Evolutionary conservation across 2,797 vertebrate genomes (phyloP), one percentile per base, ranked within the genome.

Genomic region (Varecia variegata): DNA sequence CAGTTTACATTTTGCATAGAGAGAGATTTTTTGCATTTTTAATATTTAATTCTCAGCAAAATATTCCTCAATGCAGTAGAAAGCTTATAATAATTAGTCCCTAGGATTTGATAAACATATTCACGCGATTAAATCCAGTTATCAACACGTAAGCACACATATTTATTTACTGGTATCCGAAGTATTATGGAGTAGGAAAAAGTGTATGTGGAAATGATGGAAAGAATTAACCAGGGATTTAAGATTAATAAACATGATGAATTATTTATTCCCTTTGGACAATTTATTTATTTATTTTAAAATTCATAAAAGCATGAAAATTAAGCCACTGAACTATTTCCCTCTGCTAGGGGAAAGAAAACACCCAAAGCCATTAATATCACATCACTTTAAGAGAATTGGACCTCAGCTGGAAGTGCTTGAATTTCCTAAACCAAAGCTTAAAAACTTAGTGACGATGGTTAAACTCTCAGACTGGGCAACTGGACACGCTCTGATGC

Each of bases 51-150:
- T 70, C 30, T 1, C 10, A 67, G 93, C 0, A 38, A 98, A 97
- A 92, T 45, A 38, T 0, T 58, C 80, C 83, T 90, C 84, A n/a
- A 60, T 96, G 95, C 76, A 96, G 88, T 76, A 83, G 80, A 96
- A 83, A 97, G 90, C 86, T 96, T 96, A 91, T 79, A 94, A 65
- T 96, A 97, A 97, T 95, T 97, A 98, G 88, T 92, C 95, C 95
- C 95, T 94, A 91, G 97, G 95, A 97, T 96, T 83, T 95, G 90
- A 92, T 97, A 95, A 97, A 89, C 58, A 21, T 71, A 96, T 97
- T 96, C 74, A 93, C 87, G 80, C 2, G 73, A 90, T 97, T 97
- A 97, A 94, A 97, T 65, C 77, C 68, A 92, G 77, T 7, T 25
- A 93, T 96, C 86, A 81, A 86, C 88, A 92, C 18, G 0, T 52